These are phyloP conservation scores for Mirounga angustirostris DNA, from an alignment of 2,113 vertebrate species.

Conservation along the genomic window DNA sequence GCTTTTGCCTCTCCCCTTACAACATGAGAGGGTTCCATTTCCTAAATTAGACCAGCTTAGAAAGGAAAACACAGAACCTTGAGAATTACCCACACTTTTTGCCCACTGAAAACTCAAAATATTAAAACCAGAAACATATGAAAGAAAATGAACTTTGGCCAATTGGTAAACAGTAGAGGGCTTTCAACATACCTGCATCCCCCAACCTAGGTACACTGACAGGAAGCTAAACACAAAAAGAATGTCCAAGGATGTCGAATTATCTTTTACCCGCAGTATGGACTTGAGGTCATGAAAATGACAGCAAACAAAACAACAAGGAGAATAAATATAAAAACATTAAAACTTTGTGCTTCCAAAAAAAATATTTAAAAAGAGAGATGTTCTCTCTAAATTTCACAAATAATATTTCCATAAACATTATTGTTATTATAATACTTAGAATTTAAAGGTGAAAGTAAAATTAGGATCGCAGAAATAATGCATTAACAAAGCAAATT, in stretches of 20 bases:
- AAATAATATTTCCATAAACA: not conserved
- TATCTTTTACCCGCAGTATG: not conserved
- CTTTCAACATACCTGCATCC: not conserved
- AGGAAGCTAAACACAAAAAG: not conserved
- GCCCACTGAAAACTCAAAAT: not conserved
- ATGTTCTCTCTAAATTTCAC: not conserved
- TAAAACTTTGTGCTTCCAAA: not conserved
- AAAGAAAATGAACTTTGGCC: not conserved
- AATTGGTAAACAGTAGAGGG: not conserved
- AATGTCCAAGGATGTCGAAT: not conserved
- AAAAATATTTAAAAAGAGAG: not conserved
- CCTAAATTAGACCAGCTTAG: not conserved
- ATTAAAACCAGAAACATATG: not conserved
- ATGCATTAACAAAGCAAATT: not conserved
- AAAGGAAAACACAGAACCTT: not conserved
- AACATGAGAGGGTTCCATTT: not conserved
- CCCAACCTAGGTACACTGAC: not conserved
- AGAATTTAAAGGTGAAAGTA: not conserved
- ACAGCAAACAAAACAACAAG: not conserved
- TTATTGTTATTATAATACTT: not conserved
- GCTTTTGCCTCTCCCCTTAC: not conserved
- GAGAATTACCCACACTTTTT: not conserved
- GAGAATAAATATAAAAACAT: not conserved
- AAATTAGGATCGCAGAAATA: conserved; percentile 26
- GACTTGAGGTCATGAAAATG: not conserved